phyloP scores from a whole-genome alignment of 2,888 invertebrate species.

The Gymnocheta viridis region DNA sequence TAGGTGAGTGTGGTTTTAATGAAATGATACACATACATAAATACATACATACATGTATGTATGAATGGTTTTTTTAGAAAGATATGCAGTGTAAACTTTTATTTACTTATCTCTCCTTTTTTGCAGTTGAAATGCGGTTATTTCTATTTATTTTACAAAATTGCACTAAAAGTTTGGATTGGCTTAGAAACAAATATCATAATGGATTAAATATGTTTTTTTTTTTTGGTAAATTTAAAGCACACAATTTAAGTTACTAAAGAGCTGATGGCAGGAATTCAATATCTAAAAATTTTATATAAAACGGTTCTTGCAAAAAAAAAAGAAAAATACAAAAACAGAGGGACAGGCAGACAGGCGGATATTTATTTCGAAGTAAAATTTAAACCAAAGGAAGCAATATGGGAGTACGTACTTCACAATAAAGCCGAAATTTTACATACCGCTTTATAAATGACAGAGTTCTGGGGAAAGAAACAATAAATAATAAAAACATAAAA shows the following conservation, averaged over 20 bases:
- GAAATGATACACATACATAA: not conserved
- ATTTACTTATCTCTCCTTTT: constrained; percentile 40
- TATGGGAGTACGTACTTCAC: too few species aligned
- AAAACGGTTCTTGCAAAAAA: too few species aligned
- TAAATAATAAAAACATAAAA: too few species aligned
- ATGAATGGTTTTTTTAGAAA: not conserved
- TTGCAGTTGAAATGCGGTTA: constrained; percentile 38
- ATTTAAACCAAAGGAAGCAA: too few species aligned
- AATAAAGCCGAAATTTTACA: too few species aligned
- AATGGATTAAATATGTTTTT: not conserved
- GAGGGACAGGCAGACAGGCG: too few species aligned
- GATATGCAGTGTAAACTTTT: not conserved
- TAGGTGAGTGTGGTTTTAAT: constrained; percentile 18
- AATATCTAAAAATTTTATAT: too few species aligned
- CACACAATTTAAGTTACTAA: not conserved
- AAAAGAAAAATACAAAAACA: too few species aligned
- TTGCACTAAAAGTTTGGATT: not conserved
- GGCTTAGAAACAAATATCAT: not conserved
- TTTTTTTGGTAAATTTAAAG: not conserved
- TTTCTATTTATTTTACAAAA: constrained; percentile 52
- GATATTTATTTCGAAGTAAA: too few species aligned
- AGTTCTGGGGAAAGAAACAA: too few species aligned
- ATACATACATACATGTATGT: not conserved
- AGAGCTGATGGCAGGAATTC: not conserved
- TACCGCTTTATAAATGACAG: too few species aligned